Evolutionary conservation across 2,797 vertebrate genomes (phyloP), one percentile per base, ranked within the genome.

Genomic region (Sebastes matsubarae): DNA sequence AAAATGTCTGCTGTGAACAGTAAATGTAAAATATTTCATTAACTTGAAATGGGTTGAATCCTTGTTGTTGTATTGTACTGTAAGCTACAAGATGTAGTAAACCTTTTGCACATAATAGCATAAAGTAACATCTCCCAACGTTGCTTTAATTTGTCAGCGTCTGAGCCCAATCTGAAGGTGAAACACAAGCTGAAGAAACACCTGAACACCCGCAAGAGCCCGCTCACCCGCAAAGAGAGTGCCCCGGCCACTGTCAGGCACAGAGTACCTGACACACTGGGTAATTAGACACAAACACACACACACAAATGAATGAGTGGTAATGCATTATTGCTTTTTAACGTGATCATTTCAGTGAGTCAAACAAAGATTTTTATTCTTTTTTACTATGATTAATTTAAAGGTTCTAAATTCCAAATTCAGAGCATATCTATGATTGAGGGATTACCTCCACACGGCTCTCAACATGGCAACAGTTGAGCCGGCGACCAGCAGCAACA

Each of bases 141-240:
- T 68, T 63, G 12, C 22, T 72, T 72, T 29, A 0, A 25, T 81
- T 69, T 58, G 9, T 61, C 0, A 99, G 98, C 97, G 0, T 99
- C 98, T 0, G 98, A 99, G 91, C 98, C 98, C 88, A 99, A 98
- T 91, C 95, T 99, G 91, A 99, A 99, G 93, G 96, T 99, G 86
- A 97, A 97, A 32, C 96, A 97, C 92, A 98, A 97, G 90, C 95
- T 97, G 92, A 98, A 98, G 93, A 99, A 99, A 93, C 96, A 97
- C 82, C 95, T 97, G 3, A 97, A 98, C 92, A 96, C 97, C 61
- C 96, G 98, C 83, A 98, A 98, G 94, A 99, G 98, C 80, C 98
- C 98, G 0, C 94, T 99, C 86, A 97, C 95, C 2, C 95, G 98
- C 18, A 99, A 99, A 91, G 97, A 99, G 92, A 99, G 98, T 0